Evolutionary conservation across 2,888 invertebrate species (phyloP), one percentile per base, ranked within the genome.

Genomic region (Diarsia rubi): DNA sequence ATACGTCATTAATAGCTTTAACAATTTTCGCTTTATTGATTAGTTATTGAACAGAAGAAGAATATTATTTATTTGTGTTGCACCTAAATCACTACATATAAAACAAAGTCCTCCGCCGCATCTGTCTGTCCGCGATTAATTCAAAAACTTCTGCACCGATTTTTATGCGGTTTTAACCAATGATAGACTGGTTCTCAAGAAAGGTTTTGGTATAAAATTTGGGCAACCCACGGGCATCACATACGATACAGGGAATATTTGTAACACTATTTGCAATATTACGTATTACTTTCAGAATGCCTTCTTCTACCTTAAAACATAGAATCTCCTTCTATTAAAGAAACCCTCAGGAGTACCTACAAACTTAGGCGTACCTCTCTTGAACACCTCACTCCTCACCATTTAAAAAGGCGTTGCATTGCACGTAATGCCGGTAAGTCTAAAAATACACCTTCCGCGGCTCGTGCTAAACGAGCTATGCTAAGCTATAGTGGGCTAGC

Each of bases 391-490:
- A 63, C 54, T 31, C 57, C 64, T 57, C 21, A 64, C 67, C 16
- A 65, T 74, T 82, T 71, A 62, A 82, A 64, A 74, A 69, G 71
- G 59, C 57, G 62, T 74, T 63, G 52, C 65, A 78, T 66, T 31
- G 71, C 62, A 82, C 62, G 59, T 71, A 78, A 82, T 74, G 59
- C 27, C 65, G n/a, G 73, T 74, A 73, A 83, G 83, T 70, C 59
- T 82, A 75, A 82, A 78, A 83, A 82, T 66, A 80, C 73, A 73
- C 70, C 21, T 60, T 67, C 75, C 27, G 47, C 44, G 59, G 37
- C 60, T 70, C 82, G 79, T 78, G 81, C 63, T 85, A 85, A 86
- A 86, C 83, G 83, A 85, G 86, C 76, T 86, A 57, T 69, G 66
- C 73, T 83, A 54, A 47, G 24, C 49, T 73, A 73, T 65, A 44